Evolutionary conservation across 2,888 invertebrate species (phyloP).

Genomic region (Antheraea yamamai): DNA sequence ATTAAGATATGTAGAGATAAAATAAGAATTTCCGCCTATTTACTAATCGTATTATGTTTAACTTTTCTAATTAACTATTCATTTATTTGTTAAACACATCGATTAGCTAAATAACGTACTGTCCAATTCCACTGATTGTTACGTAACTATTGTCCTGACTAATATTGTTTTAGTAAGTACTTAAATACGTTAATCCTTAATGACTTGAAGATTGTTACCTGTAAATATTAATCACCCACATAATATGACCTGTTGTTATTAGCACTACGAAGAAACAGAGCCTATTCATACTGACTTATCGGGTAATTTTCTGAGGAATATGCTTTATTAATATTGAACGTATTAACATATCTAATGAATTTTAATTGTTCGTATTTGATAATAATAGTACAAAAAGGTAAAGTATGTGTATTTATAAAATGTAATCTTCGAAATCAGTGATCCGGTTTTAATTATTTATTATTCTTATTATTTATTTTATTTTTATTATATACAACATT

Average conservation of each 20-base stretch:
- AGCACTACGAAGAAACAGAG: constrained; percentile 30
- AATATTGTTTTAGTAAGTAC: neutral
- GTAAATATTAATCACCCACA: constrained; percentile 29
- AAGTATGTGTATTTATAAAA: no score
- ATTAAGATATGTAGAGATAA: neutral
- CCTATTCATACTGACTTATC: neutral
- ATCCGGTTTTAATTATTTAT: no score
- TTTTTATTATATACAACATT: no score
- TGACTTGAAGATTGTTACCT: constrained; percentile 31
- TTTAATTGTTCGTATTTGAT: neutral
- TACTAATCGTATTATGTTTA: neutral
- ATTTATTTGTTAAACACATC: neutral
- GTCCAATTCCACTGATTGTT: constrained; percentile 7
- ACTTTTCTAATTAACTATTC: neutral
- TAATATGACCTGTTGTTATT: constrained; percentile 16
- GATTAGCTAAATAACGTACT: neutral
- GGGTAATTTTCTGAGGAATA: constrained; percentile 1
- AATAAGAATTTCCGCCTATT: neutral
- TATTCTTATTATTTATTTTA: no score
- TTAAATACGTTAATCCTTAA: constrained; percentile 8
- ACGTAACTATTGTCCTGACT: constrained; percentile 22
- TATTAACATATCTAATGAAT: neutral
- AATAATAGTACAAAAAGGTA: no score
- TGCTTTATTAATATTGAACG: neutral
- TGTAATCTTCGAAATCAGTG: no score